phyloP scores from a whole-genome alignment of 2,113 vertebrate genomes.

The Symphodus melops region DNA sequence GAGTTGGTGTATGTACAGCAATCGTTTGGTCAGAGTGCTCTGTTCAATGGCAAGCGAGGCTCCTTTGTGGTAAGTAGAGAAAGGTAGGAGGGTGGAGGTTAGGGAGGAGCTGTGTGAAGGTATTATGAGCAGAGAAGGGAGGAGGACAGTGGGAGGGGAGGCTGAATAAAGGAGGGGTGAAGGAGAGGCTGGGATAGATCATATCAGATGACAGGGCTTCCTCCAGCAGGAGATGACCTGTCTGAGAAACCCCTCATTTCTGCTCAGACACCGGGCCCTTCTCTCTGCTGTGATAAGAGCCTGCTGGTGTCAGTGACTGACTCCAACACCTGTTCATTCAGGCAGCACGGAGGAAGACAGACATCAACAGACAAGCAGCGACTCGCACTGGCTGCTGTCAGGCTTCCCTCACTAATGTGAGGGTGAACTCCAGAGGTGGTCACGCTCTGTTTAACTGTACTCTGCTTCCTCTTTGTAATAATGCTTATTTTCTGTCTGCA shows the following conservation, averaged over 20 bases:
- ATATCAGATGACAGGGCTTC: constrained; percentile 69
- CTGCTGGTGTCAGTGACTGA: constrained; percentile 34
- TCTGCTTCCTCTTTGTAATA: constrained; percentile 33
- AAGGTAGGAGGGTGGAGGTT: constrained; percentile 12
- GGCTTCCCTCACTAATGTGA: constrained; percentile 28
- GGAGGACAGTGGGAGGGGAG: constrained; percentile 2
- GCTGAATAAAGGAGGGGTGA: constrained; percentile 34
- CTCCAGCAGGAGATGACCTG: constrained; percentile 68
- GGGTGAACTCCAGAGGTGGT: constrained; percentile 25
- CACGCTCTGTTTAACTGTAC: constrained; percentile 30
- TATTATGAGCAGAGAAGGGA: constrained; percentile 30
- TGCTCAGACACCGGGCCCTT: constrained; percentile 21
- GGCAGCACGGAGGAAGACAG: constrained; percentile 30
- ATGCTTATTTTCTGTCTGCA: constrained; percentile 49
- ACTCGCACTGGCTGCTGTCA: constrained; percentile 41
- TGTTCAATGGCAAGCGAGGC: constrained; percentile 4
- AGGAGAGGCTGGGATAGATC: constrained; percentile 35
- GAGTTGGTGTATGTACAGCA: constrained; percentile 2
- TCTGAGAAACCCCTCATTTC: constrained; percentile 49
- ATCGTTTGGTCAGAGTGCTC: constrained; percentile 10
- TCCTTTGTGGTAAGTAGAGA: constrained; percentile 45
- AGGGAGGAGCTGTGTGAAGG: constrained; percentile 29
- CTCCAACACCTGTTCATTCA: constrained; percentile 63
- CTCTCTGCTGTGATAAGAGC: constrained; percentile 42
- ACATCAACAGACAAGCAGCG: constrained; percentile 49